phyloP scores from a whole-genome alignment of 2,113 vertebrate species.

The Microcebus griseorufus region DNA sequence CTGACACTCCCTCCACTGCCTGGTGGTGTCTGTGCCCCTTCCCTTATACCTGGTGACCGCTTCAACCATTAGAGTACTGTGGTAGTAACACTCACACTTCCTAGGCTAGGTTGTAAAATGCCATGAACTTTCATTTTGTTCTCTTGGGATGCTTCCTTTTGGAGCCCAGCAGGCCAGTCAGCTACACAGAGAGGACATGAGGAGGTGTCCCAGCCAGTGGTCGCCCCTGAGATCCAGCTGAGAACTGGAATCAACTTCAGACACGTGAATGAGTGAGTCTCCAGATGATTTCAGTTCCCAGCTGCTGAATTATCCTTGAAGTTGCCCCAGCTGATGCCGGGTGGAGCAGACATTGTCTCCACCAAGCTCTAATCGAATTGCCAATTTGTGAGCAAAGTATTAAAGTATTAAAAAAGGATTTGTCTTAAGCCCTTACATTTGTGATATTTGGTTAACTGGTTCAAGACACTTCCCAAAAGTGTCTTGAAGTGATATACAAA shows the following conservation, averaged over 20 bases:
- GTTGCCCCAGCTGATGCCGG: neutral
- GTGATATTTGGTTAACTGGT: neutral
- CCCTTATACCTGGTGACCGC: neutral
- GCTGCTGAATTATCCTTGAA: neutral
- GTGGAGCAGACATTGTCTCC: neutral
- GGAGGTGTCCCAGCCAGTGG: neutral
- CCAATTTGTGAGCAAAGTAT: neutral
- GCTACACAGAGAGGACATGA: neutral
- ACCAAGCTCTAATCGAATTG: neutral
- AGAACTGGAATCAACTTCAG: neutral
- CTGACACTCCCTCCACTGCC: no score
- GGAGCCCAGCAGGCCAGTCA: neutral
- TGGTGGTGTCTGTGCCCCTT: neutral
- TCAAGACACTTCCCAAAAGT: neutral
- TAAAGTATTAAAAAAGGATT: neutral
- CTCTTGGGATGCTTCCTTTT: neutral
- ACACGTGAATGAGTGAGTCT: neutral
- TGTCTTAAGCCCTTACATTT: neutral
- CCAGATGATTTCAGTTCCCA: neutral
- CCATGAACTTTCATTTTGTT: neutral
- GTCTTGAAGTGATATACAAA: neutral
- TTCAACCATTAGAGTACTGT: neutral
- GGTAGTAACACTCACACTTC: neutral
- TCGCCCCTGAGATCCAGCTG: neutral
- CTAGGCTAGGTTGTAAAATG: neutral